Evolutionary conservation across 2,113 vertebrate species (phyloP), one percentile per base, ranked within the genome.

Genomic region (Limnothrissa miodon): DNA sequence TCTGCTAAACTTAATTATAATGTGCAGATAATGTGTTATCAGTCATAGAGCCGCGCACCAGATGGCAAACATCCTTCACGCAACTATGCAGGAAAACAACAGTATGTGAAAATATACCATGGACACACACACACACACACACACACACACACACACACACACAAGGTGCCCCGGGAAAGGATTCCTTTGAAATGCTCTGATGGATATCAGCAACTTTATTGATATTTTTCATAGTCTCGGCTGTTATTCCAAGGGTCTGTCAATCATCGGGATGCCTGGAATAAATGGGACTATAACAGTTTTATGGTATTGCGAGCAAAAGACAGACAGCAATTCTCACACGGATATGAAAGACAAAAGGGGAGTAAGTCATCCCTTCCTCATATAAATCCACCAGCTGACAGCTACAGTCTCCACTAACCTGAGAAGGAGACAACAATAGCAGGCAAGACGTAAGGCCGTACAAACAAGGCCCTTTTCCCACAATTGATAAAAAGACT

Each of bases 401-500:
- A 29, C 59, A 74, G 66, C 66, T 13, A 36, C 29, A 4, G 33
- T 15, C 66, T 74, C 33, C 25, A 10, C n/a, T 82, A 79, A 83
- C 87, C 39, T 53, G 85, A 89, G 81, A 84, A 70, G 70, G 46
- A 48, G 46, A 48, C 46, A 25, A 74, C 10, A 74, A 39, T 39
- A 84, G 82, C 83, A 86, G 87, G 84, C 83, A 87, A 89, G 88
- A 85, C 89, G 81, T 10, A 25, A 13, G 66, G 66, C 66, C 33
- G 66, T 74, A 29, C 66, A 74, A 74, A 74, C 66, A 86, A 89
- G 29, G 7, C 56, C 83, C 83, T 80, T 90, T 90, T 93, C 89
- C 89, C 92, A 92, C 88, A 82, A 88, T 87, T 90, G 89, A 92
- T 91, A 91, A 90, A 89, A 89, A 81, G 82, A 1, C 82, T 86